Base-by-base conservation (phyloP, 2,797 vertebrate genomes). In the Buphagus erythrorhynchus region DNA sequence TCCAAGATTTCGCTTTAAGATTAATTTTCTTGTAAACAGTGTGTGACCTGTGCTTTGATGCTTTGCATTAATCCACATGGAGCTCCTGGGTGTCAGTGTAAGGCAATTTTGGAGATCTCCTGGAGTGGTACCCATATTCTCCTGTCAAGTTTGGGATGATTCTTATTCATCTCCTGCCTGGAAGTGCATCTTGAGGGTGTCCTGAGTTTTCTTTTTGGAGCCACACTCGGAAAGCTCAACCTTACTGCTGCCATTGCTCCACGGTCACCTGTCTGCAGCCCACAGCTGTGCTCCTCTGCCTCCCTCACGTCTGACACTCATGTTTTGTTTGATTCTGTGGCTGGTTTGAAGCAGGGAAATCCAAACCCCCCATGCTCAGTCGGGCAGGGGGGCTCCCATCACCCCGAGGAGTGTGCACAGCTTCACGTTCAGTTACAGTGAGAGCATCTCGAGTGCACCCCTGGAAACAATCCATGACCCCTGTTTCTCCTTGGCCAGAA, bases 371-470 rank as follows among this genome's bases (percentile, higher is more conserved):
- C 2, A 0, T 4, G 22, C 43, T 88, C 31, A 16, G 65, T 40
- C 3, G 1, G 26, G 4, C 16, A 5, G 54, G 19, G 29, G 25
- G 49, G 33, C 78, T 81, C 73, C 25, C 6, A 1, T 69, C 45
- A 13, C 1, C 1, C 38, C 0, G 0, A 57, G 66, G 38, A 78
- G 43, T 0, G 0, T 9, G 11, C 3, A 0, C 49, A 19, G 85
- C 69, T 85, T 82, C 51, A 2, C 3, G 7, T 76, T 86, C 83
- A 54, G 0, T 62, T 63, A 46, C 74, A 82, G 48, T 31, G 59
- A 82, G 71, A 92, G 74, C 74, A 31, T 82, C 79, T 86, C 71
- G 19, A 59, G 74, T 58, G 88, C 45, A 16, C 42, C 55, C 55
- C n/a, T 92, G 77, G 84, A 80, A 85, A 22, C 2, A 2, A 19